Base-by-base conservation (phyloP, 2,113 vertebrate species). In the Dasypus novemcinctus region DNA sequence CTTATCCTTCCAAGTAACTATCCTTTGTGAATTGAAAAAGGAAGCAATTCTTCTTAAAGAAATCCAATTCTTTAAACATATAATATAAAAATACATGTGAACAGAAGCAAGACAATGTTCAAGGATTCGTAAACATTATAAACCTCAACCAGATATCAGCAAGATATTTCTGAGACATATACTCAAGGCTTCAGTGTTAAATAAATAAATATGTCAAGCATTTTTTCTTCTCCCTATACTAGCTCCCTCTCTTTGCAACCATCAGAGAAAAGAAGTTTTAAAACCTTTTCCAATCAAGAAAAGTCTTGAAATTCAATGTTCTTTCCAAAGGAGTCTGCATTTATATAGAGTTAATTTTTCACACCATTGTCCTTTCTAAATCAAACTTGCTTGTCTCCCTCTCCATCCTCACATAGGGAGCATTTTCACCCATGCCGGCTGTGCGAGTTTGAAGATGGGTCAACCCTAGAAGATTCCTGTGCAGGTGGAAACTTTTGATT, bases 21-120 rank as follows among this genome's bases (percentile, higher is more conserved):
- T 91, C 49, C 43, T 87, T 64, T 92, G 7, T 63, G 76, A 94
- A 75, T 49, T 66, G 31, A 86, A 95, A 33, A 96, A 87, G 29
- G 72, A 23, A 93, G 36, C 76, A 66, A 85, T 76, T 90, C 71
- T 94, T 52, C 84, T 13, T 15, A 41, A 46, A 33, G 72, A 96
- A 90, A 90, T 66, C 17, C 21, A 90, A 23, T 80, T 80, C 41
- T 94, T 96, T 61, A 64, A 84, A 82, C 15, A 78, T 64, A 36
- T 79, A 90, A 5, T 61, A 36, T 87, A n/a, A 64, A 88, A 83
- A 89, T 84, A 84, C 52, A 61, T 33, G 31, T 83, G 88, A 78
- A 87, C 13, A 79, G 46, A 41, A 82, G 43, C 71, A 81, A 93
- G 43, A 46, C 43, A n/a, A 83, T 69, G 20, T 46, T 59, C 21